These are phyloP conservation scores for Coremacera marginata DNA, from an alignment of 2,888 invertebrate species.

Conservation along the genomic window DNA sequence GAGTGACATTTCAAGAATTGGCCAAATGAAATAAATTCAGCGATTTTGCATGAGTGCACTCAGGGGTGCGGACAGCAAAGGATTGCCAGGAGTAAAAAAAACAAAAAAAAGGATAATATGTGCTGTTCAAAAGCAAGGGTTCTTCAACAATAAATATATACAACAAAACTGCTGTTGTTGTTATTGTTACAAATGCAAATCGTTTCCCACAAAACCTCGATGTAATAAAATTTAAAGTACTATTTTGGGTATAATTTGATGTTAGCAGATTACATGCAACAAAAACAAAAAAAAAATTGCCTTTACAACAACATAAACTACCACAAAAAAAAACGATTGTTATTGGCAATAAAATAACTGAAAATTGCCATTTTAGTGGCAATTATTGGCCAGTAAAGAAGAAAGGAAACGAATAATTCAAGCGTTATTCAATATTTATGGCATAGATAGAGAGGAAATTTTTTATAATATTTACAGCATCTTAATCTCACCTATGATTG, in stretches of 20 bases:
- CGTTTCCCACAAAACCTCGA: conserved; percentile 25
- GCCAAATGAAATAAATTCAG: conserved; percentile 64
- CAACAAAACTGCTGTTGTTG: conserved; percentile 44
- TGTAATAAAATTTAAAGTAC: conserved; percentile 64
- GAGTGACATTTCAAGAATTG: conserved; percentile 67
- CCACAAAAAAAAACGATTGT: conserved; percentile 1
- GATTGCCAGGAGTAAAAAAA: conserved; percentile 26
- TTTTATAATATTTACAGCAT: too few relatives aligned
- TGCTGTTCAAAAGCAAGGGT: conserved; percentile 49
- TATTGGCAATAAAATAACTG: conserved; percentile 11
- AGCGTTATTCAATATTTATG: not conserved
- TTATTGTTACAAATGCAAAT: conserved; percentile 40
- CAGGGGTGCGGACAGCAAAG: conserved; percentile 6
- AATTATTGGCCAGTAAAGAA: conserved; percentile 38
- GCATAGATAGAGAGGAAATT: too few relatives aligned
- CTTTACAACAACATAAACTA: conserved; percentile 32
- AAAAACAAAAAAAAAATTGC: conserved; percentile 55
- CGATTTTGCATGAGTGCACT: conserved; percentile 54
- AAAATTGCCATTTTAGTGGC: conserved; percentile 41
- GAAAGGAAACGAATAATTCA: conserved; percentile 10
- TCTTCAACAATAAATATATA: conserved; percentile 50
- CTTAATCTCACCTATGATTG: conserved; percentile 87
- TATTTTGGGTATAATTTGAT: conserved; percentile 58
- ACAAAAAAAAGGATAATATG: conserved; percentile 50
- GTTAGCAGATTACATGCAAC: conserved; percentile 55